Base-by-base conservation (phyloP, 1,140 invertebrate species). In the Pissodes strobi region DNA sequence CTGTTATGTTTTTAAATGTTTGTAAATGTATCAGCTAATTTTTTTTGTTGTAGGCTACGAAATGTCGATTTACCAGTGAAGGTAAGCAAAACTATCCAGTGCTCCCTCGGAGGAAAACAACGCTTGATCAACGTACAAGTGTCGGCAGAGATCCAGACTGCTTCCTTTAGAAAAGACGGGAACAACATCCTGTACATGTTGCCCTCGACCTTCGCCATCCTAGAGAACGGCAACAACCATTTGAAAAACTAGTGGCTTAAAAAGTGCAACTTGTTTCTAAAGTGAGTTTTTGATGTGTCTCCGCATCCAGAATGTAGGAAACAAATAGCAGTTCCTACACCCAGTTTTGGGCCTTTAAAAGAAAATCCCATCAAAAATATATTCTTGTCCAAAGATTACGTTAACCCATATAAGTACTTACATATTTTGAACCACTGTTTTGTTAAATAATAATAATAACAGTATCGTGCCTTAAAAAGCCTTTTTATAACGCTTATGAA, bases 81-180 rank as follows among this genome's bases (percentile, higher is more conserved):
- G 19, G 85, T 90, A 0, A 82, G 79, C 49, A 82, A 83, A 41
- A 81, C 79, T 38, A 81, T 90, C 58, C 83, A 86, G 34, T 90
- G 89, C 71, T 89, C 88, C 81, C 76, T 91, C 34, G 90, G 90
- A n/a, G 85, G 86, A 62, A 92, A 91, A 72, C 83, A 82, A 22
- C 81, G 83, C 59, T 74, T 82, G 15, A 78, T 93, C 15, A 75
- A 78, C 22, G 82, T 92, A 8, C 85, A 90, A 72, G 82, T 86
- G 2, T 76, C 79, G 51, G 78, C 83, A 10, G 85, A 86, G 34
- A 81, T 84, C 4, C 75, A 80, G 17, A 76, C 78, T 18, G 79
- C 87, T 0, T 82, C 81, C 1, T 91, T 91, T 69, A 84, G 80
- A 79, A 89, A 84, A 70, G 82, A 84, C 41, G 80, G 80, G 5